Conservation (phyloP, 2,888 invertebrate species). For the Cyclophora albipunctata region DNA sequence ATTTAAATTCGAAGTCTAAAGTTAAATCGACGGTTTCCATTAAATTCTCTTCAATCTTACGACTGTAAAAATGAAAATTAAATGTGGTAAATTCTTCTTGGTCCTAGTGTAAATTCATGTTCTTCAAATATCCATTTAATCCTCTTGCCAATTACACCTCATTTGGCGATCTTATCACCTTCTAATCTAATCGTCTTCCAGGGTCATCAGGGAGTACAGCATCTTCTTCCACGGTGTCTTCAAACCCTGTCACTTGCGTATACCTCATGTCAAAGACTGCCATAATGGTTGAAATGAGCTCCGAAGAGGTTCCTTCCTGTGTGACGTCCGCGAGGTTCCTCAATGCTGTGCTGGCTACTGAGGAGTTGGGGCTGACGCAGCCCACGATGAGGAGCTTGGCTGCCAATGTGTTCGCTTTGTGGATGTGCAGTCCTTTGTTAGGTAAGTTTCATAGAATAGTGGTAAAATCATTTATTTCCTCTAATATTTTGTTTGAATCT, state of each 20-base stretch:
- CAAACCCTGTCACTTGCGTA: constrained; percentile 80
- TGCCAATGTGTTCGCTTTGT: constrained; percentile 91
- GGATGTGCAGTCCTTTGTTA: constrained; percentile 94
- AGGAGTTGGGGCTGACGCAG: constrained; percentile 85
- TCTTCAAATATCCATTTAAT: too few species aligned
- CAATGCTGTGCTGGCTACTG: constrained; percentile 57
- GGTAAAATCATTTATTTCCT: too few species aligned
- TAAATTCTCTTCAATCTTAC: too few species aligned
- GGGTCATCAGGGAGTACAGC: constrained; percentile 66
- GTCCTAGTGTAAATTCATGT: too few species aligned
- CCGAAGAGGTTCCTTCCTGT: constrained; percentile 57
- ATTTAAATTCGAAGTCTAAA: too few species aligned
- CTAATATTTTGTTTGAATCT: too few species aligned
- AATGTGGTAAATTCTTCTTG: too few species aligned
- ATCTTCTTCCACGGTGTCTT: constrained; percentile 58
- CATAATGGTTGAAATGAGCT: constrained; percentile 85
- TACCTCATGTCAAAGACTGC: constrained; percentile 89
- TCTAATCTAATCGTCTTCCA: constrained; percentile 12
- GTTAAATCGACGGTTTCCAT: too few species aligned
- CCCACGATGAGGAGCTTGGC: constrained; percentile 83
- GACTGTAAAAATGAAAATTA: too few species aligned
- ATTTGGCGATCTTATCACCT: too few species aligned
- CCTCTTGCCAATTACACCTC: too few species aligned
- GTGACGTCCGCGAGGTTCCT: constrained; percentile 58
- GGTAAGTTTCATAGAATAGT: constrained; percentile 60